Evolutionary conservation across 2,797 vertebrate species (phyloP), one percentile per base, ranked within the genome.

Genomic region (Anomalospiza imberbis): DNA sequence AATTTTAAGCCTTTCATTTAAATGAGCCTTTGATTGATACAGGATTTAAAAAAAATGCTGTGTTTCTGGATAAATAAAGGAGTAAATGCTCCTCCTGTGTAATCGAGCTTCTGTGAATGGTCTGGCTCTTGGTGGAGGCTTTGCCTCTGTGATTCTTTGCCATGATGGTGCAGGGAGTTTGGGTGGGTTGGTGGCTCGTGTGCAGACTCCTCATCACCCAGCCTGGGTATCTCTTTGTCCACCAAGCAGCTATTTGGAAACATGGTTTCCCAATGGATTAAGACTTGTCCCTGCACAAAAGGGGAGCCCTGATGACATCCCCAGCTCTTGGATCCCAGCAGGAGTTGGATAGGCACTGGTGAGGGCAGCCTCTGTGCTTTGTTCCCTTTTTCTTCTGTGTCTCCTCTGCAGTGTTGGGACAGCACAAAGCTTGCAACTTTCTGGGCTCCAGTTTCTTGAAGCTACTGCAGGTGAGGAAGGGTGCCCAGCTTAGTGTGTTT

Each of bases 21-120:
- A 89, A 62, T 28, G 79, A 66, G 60, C 82, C 53, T 82, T 84
- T 61, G 76, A 83, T 26, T 72, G 92, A 70, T 81, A 61, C 10
- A 32, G 68, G 12, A 48, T 26, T 26, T 38, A 66, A 36, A 4
- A 3, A 2, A 50, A 60, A 70, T 18, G 51, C 60, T 1, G 0
- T 70, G 32, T 66, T 51, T 70, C 62, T 34, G 87, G 57, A 3
- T 93, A 79, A 89, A 89, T 77, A 81, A 32, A 83, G 74, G 80
- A 71, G 38, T 57, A 53, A 60, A 57, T 38, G 71, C 72, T 88
- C n/a, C 34, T 81, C 24, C 50, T 22, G 42, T 7, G 26, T 54
- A 45, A 31, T 13, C 0, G 19, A 68, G 74, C 63, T 89, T 29
- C 87, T 77, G 67, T 38, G 9, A 12, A 21, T 76, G 45, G 21